Evolutionary conservation across 2,797 vertebrate species (phyloP), one percentile per base, ranked within the genome.

Genomic region (Strix occidentalis): DNA sequence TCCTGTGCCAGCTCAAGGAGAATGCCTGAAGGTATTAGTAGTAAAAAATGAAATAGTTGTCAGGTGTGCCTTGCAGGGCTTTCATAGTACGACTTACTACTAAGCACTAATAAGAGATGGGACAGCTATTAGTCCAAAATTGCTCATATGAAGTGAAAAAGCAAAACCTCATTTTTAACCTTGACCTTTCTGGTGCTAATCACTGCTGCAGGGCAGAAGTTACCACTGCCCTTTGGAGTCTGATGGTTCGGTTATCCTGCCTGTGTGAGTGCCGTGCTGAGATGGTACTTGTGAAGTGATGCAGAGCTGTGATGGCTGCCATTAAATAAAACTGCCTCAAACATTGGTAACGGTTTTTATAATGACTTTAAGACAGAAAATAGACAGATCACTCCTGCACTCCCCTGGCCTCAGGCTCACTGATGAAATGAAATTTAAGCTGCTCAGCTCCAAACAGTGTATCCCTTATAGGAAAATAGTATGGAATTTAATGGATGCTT

Each of bases 161-260:
- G 70, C 64, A 89, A 91, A 96, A 94, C 87, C 92, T 94, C 69
- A 57, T 93, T 94, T 94, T 96, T 91, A 95, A 95, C 85, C 70
- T 90, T 95, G 88, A 85, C 92, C 91, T 95, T 96, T 91, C 37
- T 63, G 61, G n/a, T 91, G 79, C 80, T 90, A 92, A 90, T 95
- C 64, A 26, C 53, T 86, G 81, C 90, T 78, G 87, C 68, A 70
- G 85, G 90, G 53, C 81, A 76, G 25, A 16, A 75, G 63, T 76
- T 86, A 25, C 17, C 50, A 14, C 33, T 84, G 90, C 68, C 83
- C 90, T 94, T 85, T 96, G 89, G 89, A 92, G 41, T 58, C 43
- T 93, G 82, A 63, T 63, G 39, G 79, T 29, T 92, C 2, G 18
- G 89, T 91, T 90, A 53, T 79, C 56, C 61, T 91, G 66, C 46